These are phyloP conservation scores for Patella pellucida DNA, from an alignment of 2,888 invertebrate genomes.

Conservation along the genomic window DNA sequence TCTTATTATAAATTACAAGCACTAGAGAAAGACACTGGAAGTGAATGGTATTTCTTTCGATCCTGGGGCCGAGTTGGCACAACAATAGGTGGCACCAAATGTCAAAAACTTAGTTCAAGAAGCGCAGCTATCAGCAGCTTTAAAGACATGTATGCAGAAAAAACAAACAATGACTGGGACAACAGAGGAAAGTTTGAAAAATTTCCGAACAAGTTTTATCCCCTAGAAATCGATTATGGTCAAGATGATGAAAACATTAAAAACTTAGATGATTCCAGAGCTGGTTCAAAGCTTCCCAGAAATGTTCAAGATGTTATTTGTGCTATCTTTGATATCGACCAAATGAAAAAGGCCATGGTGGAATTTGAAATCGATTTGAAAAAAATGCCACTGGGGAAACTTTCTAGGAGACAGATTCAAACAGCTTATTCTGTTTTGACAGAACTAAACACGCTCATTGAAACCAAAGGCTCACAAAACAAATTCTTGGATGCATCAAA, in stretches of 20 bases:
- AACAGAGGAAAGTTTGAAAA: slow-evolving; percentile 79
- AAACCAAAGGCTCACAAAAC: slow-evolving; percentile 69
- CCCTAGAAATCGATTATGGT: slow-evolving; percentile 91
- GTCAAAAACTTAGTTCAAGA: slow-evolving; percentile 59
- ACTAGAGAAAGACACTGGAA: slow-evolving; percentile 80
- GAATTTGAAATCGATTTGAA: slow-evolving; percentile 97
- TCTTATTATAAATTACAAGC: slow-evolving; percentile 96
- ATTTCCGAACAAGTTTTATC: slow-evolving; percentile 83
- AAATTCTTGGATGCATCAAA: slow-evolving; percentile 88
- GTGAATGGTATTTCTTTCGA: slow-evolving; percentile 84
- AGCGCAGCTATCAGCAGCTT: slow-evolving; percentile 75
- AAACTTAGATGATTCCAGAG: slow-evolving; percentile 52
- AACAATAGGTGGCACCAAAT: slow-evolving; percentile 80
- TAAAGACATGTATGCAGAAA: slow-evolving; percentile 79
- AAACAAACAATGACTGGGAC: slow-evolving; percentile 87
- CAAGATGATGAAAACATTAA: slow-evolving; percentile 71
- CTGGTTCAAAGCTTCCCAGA: slow-evolving; percentile 79
- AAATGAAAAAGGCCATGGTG: slow-evolving; percentile 92
- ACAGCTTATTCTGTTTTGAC: slow-evolving; percentile 85
- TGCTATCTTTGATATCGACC: slow-evolving; percentile 89
- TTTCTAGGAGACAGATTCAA: slow-evolving; percentile 87
- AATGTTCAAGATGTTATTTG: slow-evolving; percentile 87
- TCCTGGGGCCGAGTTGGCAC: slow-evolving; percentile 98
- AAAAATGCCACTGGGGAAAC: slow-evolving; percentile 98
- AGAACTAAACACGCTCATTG: slow-evolving; percentile 70